Conservation (phyloP, 2,797 vertebrate species). For the Percopsis omiscomaycus region DNA sequence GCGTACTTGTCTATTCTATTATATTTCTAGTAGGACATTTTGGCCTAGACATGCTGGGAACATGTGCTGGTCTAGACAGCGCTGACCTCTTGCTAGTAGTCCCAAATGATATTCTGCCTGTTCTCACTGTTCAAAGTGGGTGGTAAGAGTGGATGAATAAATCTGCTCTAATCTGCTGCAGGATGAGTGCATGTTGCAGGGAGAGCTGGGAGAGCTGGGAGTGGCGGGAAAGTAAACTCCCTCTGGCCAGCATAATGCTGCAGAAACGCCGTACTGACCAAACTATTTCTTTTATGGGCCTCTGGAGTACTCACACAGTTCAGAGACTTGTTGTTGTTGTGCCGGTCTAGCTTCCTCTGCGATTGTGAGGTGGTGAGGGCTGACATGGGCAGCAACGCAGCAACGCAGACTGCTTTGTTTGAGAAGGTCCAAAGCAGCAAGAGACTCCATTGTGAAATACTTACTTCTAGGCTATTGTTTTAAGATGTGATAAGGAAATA, state of each 20-base stretch:
- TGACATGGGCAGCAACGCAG: constrained; percentile 19
- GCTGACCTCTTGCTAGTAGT: constrained; percentile 14
- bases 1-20: not conserved
- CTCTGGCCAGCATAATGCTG: constrained; percentile 54
- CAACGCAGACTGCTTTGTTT: constrained; percentile 8
- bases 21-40: not conserved
- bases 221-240: constrained; percentile 63
- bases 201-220: constrained; percentile 46
- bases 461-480: constrained; percentile 2
- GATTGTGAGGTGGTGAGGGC: constrained; percentile 35
- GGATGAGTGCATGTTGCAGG: constrained; percentile 22
- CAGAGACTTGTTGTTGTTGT: constrained; percentile 46
- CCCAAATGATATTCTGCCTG: constrained; percentile 29
- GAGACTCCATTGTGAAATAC: constrained; percentile 7
- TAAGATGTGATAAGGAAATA: constrained; percentile 6
- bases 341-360: constrained; percentile 45
- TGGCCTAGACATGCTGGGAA: not conserved
- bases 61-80: constrained; percentile 17
- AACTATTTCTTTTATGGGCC: constrained; percentile 56
- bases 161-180: constrained; percentile 44
- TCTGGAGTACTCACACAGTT: constrained; percentile 27
- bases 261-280: constrained; percentile 57
- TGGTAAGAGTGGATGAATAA: constrained; percentile 55
- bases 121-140: constrained; percentile 54
- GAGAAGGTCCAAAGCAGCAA: constrained; percentile 22